Percentiles rank a stretch among this genome's conserved stretches.
Evolutionary conservation across 92 coral and sea anemone species (phyloP).

Genomic region (Galaxea fascicularis): DNA sequence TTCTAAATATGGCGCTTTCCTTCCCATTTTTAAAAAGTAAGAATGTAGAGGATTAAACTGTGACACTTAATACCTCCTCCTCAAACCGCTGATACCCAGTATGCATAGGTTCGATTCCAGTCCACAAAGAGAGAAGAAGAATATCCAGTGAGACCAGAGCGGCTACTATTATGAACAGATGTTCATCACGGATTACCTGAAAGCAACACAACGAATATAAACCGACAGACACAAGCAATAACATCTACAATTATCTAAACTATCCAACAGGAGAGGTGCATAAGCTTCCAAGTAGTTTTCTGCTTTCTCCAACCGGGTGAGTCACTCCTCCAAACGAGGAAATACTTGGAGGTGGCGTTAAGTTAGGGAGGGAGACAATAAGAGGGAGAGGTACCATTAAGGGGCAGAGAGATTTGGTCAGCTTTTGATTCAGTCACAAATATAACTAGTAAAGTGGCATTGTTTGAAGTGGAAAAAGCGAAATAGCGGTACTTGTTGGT

Average conservation of each 20-base stretch:
- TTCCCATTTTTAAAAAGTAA: too few relatives aligned
- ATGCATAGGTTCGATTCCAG: constrained; percentile 76
- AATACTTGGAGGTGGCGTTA: too few relatives aligned
- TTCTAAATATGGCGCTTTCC: too few relatives aligned
- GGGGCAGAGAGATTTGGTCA: too few relatives aligned
- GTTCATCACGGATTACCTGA: constrained; percentile 84
- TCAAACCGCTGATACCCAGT: constrained; percentile 32
- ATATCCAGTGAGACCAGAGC: constrained; percentile 75
- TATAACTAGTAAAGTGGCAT: too few relatives aligned
- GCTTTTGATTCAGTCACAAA: too few relatives aligned
- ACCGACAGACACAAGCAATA: neutral
- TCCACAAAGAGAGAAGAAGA: constrained; percentile 75
- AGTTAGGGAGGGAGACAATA: too few relatives aligned
- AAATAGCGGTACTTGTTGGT: neutral
- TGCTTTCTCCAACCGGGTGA: too few relatives aligned
- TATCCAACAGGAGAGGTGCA: neutral
- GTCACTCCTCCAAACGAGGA: too few relatives aligned
- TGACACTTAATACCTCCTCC: neutral
- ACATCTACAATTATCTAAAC: neutral
- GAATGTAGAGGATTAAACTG: neutral
- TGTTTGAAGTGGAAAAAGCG: neutral
- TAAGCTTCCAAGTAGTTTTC: too few relatives aligned
- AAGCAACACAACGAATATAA: neutral
- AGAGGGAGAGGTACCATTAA: too few relatives aligned
- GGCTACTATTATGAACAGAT: constrained; percentile 74